These are phyloP conservation scores for Zeugodacus cucurbitae DNA, from an alignment of 1,140 invertebrate species.

Conservation along the genomic window DNA sequence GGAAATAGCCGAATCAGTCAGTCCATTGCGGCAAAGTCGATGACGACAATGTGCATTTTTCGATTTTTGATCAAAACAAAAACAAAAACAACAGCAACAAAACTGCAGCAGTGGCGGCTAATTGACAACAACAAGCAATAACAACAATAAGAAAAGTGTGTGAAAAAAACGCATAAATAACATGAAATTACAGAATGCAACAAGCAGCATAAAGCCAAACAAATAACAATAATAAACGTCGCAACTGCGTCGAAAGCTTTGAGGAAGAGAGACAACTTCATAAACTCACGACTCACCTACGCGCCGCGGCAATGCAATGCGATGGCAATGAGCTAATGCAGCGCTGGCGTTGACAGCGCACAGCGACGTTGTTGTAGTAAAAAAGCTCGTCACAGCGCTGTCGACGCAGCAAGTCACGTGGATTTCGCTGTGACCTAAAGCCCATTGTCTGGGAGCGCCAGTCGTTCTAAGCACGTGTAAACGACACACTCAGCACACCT, in stretches of 20 bases:
- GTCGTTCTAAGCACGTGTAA: constrained; percentile 64
- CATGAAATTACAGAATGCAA: neutral
- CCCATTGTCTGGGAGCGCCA: constrained; percentile 59
- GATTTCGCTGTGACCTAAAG: constrained; percentile 65
- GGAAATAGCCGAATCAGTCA: neutral
- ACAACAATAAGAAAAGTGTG: neutral
- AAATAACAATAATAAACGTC: constrained; percentile 10
- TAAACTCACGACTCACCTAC: neutral
- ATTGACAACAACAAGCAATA: constrained; percentile 20
- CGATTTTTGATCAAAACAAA: neutral
- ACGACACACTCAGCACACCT: constrained; percentile 52
- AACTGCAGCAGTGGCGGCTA: constrained; percentile 8
- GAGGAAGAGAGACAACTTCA: neutral
- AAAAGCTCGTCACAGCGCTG: neutral
- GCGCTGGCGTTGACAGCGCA: neutral
- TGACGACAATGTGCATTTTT: neutral
- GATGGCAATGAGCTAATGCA: too few species aligned
- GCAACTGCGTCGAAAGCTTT: neutral
- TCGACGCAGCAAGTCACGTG: constrained; percentile 61
- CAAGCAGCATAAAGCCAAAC: neutral
- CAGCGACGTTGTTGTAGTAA: neutral
- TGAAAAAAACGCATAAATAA: neutral
- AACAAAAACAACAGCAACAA: neutral
- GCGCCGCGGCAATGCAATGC: neutral
- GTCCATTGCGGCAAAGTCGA: neutral